Percentiles rank a stretch among this genome's conserved stretches.
These are phyloP conservation scores for Dexiosoma caninum DNA, from an alignment of 2,888 invertebrate genomes.

Conservation along the genomic window DNA sequence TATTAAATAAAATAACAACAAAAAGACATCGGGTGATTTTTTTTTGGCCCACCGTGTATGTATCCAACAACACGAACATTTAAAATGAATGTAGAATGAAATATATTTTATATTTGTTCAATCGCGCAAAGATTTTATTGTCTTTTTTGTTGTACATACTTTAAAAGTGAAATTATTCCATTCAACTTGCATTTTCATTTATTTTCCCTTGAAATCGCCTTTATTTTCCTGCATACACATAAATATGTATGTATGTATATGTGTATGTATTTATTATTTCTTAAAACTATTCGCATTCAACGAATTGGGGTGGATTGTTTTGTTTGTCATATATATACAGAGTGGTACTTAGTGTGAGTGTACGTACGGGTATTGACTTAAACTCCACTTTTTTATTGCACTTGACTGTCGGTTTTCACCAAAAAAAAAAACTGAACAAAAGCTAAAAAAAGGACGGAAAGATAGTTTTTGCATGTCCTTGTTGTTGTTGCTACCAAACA, in stretches of 20 bases:
- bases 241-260: no score
- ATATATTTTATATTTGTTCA: neutral
- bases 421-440: constrained; percentile 2
- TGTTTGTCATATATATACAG: neutral
- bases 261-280: no score
- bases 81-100: neutral
- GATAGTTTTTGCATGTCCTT: constrained; percentile 45
- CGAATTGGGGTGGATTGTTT: constrained; percentile 34
- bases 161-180: constrained; percentile 48
- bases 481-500: constrained; percentile 47
- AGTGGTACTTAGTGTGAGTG: neutral
- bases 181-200: constrained; percentile 59
- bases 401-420: constrained; percentile 28
- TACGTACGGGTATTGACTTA: neutral
- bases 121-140: constrained; percentile 13
- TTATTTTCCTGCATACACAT: constrained; percentile 16
- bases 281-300: neutral
- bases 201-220: constrained; percentile 23
- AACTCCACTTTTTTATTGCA: constrained; percentile 31
- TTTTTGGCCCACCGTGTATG: no score
- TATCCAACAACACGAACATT: neutral
- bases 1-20: no score
- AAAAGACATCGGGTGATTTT: no score
- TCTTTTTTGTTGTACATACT: neutral
- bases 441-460: neutral